phyloP scores from a whole-genome alignment of 2,113 vertebrate genomes.

The Gracilinanus agilis region DNA sequence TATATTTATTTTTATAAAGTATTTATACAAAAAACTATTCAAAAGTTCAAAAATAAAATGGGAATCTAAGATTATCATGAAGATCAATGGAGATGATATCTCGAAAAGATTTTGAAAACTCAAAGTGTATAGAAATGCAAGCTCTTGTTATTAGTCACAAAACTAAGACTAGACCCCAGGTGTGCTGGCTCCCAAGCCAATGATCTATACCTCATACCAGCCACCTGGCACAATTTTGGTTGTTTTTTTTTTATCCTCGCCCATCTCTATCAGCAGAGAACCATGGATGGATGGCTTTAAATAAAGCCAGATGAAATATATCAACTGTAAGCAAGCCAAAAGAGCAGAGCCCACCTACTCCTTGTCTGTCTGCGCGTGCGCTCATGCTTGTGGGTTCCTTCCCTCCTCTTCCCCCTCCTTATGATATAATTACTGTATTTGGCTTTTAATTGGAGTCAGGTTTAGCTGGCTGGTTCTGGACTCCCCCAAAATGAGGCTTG shows the following conservation, averaged over 20 bases:
- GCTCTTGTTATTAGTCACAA: background rate
- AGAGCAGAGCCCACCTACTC: background rate
- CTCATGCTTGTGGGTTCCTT: background rate
- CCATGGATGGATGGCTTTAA: background rate
- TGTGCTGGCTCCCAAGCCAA: background rate
- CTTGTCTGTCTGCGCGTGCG: too few relatives aligned
- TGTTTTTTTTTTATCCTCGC: background rate
- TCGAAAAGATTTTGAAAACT: background rate
- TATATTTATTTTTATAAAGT: background rate
- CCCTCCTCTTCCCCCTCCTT: background rate
- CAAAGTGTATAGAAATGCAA: background rate
- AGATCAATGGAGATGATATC: background rate
- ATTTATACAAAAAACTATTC: background rate
- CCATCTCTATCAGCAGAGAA: background rate
- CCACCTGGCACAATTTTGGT: background rate
- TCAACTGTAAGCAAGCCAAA: background rate
- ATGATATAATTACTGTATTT: background rate
- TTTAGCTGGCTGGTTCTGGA: background rate
- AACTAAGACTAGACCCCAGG: background rate
- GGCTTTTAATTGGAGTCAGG: background rate
- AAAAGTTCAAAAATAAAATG: background rate
- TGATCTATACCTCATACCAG: background rate
- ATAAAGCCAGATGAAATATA: background rate
- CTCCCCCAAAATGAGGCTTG: background rate
- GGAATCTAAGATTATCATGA: background rate